A percentile compares a stretch with the other conserved stretches of the same genome.
Conservation (phyloP, 2,797 vertebrate species). For the Coccyzus lansbergi region DNA sequence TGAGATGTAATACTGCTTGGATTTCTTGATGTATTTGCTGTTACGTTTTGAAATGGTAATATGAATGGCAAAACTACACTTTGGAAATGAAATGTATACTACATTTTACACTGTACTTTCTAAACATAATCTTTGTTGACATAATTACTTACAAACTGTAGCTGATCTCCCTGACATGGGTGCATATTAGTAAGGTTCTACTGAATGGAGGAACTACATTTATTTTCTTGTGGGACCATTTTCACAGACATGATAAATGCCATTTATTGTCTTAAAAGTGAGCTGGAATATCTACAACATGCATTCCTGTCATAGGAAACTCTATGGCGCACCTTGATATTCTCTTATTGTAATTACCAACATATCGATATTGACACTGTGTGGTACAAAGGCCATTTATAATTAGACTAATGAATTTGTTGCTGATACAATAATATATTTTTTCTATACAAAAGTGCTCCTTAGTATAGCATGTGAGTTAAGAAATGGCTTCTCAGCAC, state of each 20-base stretch:
- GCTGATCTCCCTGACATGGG: background rate
- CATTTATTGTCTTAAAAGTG: slow-evolving; percentile 68
- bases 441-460: slow-evolving; percentile 68
- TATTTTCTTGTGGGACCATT: slow-evolving; percentile 58
- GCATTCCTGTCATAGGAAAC: slow-evolving; percentile 67
- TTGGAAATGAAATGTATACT: background rate
- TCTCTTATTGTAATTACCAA: slow-evolving; percentile 70
- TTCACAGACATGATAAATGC: slow-evolving; percentile 53
- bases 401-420: slow-evolving; percentile 50
- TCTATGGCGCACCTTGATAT: slow-evolving; percentile 56
- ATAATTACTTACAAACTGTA: background rate
- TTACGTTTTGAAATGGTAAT: slow-evolving; percentile 11
- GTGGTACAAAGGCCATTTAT: slow-evolving; percentile 54
- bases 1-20: background rate
- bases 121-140: background rate
- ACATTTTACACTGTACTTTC: background rate
- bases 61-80: background rate
- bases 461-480: slow-evolving; percentile 33
- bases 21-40: background rate
- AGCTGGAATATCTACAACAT: slow-evolving; percentile 60
- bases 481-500: slow-evolving; percentile 41
- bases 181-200: slow-evolving; percentile 46
- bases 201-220: slow-evolving; percentile 22
- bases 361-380: slow-evolving; percentile 66
- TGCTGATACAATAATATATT: slow-evolving; percentile 49